Conservation (phyloP, 2,888 invertebrate species). For the Pyrgus malvae region DNA sequence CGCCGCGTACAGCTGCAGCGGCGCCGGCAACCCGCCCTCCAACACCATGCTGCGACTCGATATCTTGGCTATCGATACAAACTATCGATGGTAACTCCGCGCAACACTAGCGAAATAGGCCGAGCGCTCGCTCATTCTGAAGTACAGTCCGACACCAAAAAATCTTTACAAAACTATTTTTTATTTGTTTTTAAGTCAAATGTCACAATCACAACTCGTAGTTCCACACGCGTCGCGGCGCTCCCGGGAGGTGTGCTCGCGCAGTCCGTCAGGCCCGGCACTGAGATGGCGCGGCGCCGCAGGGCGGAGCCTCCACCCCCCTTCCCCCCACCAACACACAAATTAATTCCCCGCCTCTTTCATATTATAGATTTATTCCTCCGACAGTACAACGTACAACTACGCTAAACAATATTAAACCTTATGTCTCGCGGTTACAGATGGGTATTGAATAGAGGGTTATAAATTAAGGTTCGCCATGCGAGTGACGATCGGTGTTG, state of each 20-base stretch:
- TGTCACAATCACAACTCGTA: conserved; percentile 28
- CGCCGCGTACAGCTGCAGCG: conserved; percentile 86
- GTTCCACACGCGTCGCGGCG: conserved; percentile 30
- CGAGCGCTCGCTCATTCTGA: conserved; percentile 44
- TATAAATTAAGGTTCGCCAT: conserved; percentile 74
- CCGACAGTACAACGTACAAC: conserved; percentile 58
- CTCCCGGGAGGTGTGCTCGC: conserved; percentile 46
- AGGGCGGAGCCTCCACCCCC: conserved; percentile 61
- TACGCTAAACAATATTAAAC: conserved; percentile 73
- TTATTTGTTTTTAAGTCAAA: conserved; percentile 13
- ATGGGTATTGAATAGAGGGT: conserved; percentile 67
- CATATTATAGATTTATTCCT: conserved; percentile 81
- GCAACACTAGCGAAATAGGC: conserved; percentile 42
- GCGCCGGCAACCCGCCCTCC: conserved; percentile 86
- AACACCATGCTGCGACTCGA: conserved; percentile 82
- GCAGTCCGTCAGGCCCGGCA: conserved; percentile 54
- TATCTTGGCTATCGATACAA: conserved; percentile 58
- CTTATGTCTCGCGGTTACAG: conserved; percentile 70
- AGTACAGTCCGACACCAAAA: conserved; percentile 19
- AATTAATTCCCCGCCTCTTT: conserved; percentile 78
- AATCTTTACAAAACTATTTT: not conserved
- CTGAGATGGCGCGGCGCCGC: conserved; percentile 73
- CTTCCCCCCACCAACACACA: conserved; percentile 61
- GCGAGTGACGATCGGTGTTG: conserved; percentile 75
- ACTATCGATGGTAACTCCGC: conserved; percentile 24